Conservation (phyloP, 1,140 invertebrate genomes). For the Zaprionus davidi region DNA sequence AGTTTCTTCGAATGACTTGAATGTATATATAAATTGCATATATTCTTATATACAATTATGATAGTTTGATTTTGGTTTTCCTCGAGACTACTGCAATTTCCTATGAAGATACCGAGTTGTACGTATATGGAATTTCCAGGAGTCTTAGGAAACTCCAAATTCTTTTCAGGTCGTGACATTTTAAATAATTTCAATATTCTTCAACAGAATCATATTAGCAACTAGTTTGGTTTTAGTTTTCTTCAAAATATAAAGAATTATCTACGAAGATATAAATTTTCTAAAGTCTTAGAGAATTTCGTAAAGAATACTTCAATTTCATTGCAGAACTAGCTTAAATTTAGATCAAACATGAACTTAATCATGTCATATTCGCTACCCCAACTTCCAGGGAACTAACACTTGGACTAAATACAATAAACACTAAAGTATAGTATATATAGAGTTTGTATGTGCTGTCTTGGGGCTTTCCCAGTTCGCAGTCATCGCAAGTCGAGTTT, state of each 20-base stretch:
- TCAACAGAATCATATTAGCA: no score
- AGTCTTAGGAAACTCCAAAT: not conserved
- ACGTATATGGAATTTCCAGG: not conserved
- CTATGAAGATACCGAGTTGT: no score
- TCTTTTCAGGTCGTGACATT: no score
- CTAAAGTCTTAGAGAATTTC: not conserved
- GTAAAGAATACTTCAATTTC: not conserved
- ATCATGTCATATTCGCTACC: not conserved
- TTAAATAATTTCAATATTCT: no score
- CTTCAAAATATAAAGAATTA: no score
- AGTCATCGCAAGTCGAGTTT: constrained; percentile 23
- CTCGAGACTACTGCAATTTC: no score
- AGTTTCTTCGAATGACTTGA: no score
- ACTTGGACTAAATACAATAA: not conserved
- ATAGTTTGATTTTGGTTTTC: no score
- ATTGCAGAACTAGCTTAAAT: not conserved
- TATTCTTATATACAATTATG: no score
- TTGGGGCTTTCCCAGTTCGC: constrained; percentile 9
- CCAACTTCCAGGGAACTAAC: not conserved
- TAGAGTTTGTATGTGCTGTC: not conserved
- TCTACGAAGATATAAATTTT: not conserved
- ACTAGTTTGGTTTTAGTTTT: no score
- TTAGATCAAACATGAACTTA: not conserved
- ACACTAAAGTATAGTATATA: not conserved
- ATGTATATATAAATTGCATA: no score